These are phyloP conservation scores for Anomalospiza imberbis DNA, from an alignment of 2,797 vertebrate species.

Conservation along the genomic window DNA sequence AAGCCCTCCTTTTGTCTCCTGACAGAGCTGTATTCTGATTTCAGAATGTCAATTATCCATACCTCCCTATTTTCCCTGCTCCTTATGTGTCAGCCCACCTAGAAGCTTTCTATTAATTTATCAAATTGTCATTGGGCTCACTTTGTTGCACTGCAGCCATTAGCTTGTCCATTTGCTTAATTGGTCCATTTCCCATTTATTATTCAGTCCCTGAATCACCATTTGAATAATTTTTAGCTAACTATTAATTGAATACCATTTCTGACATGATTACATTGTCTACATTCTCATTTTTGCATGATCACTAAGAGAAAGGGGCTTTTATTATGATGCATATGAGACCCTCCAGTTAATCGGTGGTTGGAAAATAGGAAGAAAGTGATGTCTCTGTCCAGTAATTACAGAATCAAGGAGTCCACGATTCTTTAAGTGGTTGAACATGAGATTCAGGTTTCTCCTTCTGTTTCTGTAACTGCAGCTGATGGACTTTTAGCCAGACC, in stretches of 20 bases:
- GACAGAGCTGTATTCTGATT: background rate
- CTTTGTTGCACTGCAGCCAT: background rate
- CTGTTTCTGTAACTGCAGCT: background rate
- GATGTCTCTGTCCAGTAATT: background rate
- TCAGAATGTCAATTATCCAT: background rate
- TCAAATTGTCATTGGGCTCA: background rate
- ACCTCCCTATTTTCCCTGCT: background rate
- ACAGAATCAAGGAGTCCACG: background rate
- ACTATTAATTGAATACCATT: constrained; percentile 25
- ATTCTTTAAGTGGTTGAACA: background rate
- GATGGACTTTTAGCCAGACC: background rate
- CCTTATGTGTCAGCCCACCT: background rate
- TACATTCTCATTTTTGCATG: background rate
- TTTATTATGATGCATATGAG: background rate
- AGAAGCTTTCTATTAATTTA: constrained; percentile 13
- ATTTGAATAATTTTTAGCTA: constrained; percentile 38
- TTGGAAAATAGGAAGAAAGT: background rate
- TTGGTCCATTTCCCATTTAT: background rate
- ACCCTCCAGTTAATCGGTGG: background rate
- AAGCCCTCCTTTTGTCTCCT: background rate
- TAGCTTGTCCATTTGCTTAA: constrained; percentile 6
- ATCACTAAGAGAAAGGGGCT: background rate
- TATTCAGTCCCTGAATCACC: background rate
- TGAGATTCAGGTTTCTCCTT: background rate
- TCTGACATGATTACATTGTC: background rate